Percentiles rank a stretch among this genome's conserved stretches.
Evolutionary conservation across 1,140 invertebrate species (phyloP).

Genomic region (Euura saliciscinereae): DNA sequence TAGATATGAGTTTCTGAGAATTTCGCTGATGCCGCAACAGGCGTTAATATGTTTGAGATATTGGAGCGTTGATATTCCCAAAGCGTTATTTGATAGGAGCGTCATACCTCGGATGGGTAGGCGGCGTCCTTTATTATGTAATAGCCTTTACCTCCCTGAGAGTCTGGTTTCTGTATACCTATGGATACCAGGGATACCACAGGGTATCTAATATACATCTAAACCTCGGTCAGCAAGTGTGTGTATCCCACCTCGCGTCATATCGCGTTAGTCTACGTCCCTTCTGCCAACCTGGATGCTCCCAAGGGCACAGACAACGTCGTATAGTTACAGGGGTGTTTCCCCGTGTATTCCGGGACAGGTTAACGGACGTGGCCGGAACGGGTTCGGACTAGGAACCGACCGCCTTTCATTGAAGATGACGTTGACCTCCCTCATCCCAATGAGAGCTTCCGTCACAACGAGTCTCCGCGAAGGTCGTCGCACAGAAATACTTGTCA

Average conservation of each 20-base stretch:
- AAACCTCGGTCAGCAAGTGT: not conserved
- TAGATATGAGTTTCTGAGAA: not conserved
- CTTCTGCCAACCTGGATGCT: slow-evolving; percentile 40
- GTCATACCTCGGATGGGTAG: not conserved
- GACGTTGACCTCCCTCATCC: slow-evolving; percentile 33
- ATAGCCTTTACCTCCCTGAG: not conserved
- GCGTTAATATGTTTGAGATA: not conserved
- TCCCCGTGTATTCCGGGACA: slow-evolving; percentile 44
- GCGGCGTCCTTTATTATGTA: not conserved
- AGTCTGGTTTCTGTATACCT: too few relatives aligned
- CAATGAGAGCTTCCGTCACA: too few relatives aligned
- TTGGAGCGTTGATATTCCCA: not conserved
- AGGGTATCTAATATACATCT: too few relatives aligned
- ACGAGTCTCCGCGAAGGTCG: not conserved
- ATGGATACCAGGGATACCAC: too few relatives aligned
- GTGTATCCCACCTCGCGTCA: slow-evolving; percentile 33
- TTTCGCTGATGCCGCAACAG: not conserved
- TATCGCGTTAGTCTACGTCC: slow-evolving; percentile 43
- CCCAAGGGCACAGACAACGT: slow-evolving; percentile 37
- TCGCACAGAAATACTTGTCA: not conserved
- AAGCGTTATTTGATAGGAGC: slow-evolving; percentile 38
- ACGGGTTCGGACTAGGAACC: slow-evolving; percentile 30
- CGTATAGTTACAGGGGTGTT: not conserved
- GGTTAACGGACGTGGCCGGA: slow-evolving; percentile 50
- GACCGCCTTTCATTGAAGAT: slow-evolving; percentile 49